Base-by-base conservation (phyloP, 1,140 invertebrate genomes). In the Caenorhabditis inopinata region DNA sequence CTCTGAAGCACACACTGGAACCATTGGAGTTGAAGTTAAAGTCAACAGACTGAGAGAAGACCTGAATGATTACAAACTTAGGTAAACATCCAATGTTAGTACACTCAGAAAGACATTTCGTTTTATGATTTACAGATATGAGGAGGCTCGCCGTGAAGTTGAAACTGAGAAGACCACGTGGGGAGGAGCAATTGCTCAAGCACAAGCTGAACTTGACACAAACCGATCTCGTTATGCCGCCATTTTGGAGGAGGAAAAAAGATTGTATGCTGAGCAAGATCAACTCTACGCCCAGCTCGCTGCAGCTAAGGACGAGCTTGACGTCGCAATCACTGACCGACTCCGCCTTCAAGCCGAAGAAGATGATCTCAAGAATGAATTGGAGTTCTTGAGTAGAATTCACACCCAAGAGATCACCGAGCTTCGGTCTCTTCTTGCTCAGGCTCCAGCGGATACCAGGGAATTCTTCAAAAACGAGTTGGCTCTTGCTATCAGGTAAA, bases 361-460 rank as follows among this genome's bases (percentile, higher is more conserved):
- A 62, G 38, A 77, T 45, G 46, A 77, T 16, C 76, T 77, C 76
- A 51, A 51, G 48, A 48, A 27, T 42, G 76, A 77, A 35, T 35
- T 77, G 48, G 47, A 77, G 14, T 77, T 77, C 76, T 58, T 77
- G 47, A 25, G 46, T 25, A 77, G 81, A 49, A 75, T 82, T 32
- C 81, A 82, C 68, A 47, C 51, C 21, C 82, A 90, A 89, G 90
- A 90, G 82, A 84, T 90, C 76, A 90, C 90, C 84, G 90, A 90
- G 78, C 85, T 90, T 7, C 87, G 87, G 7, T 89, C 89, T 32
- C 85, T 90, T 58, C 87, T 23, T 89, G 89, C 86, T 82, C 88
- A 35, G 86, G 89, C 85, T 14, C 78, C 83, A 62, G 75, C 77
- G 21, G 82, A 84, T 48, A 83, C 82, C 38, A 48, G 82, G 38